Conservation (phyloP, 2,113 vertebrate genomes). For the Stegastes partitus region DNA sequence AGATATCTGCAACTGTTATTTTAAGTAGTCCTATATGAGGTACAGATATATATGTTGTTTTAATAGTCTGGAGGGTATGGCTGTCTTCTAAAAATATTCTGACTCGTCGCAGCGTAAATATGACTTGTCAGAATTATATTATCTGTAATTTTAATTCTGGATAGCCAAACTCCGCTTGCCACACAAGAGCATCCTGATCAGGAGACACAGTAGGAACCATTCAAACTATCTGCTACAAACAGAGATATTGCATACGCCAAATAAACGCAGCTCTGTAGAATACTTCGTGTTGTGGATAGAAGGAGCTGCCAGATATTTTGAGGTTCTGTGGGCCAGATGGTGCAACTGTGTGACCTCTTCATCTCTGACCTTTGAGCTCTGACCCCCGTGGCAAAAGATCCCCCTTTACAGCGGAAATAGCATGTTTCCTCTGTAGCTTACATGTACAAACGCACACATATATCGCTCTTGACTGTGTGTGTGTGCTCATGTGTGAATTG, state of each 20-base stretch:
- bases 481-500: not conserved
- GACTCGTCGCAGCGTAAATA: no score
- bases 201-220: no score
- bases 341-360: conserved; percentile 63
- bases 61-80: no score
- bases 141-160: no score
- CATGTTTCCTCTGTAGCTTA: conserved; percentile 52
- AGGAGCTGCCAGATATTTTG: conserved; percentile 46
- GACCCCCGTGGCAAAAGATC: conserved; percentile 56
- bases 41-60: no score
- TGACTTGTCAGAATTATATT: no score
- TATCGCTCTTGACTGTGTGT: not conserved
- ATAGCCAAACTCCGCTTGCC: no score
- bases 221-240: not conserved
- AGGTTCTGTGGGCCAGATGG: conserved; percentile 58
- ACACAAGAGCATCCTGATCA: no score
- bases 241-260: not conserved
- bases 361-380: conserved; percentile 66
- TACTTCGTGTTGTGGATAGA: not conserved
- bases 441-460: conserved; percentile 41
- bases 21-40: no score
- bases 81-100: no score
- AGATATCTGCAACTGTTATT: no score
- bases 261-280: conserved; percentile 1
- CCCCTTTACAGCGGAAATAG: conserved; percentile 63